Evolutionary conservation across 2,113 vertebrate genomes (phyloP), one percentile per base, ranked within the genome.

Genomic region (Cheilinus undulatus): DNA sequence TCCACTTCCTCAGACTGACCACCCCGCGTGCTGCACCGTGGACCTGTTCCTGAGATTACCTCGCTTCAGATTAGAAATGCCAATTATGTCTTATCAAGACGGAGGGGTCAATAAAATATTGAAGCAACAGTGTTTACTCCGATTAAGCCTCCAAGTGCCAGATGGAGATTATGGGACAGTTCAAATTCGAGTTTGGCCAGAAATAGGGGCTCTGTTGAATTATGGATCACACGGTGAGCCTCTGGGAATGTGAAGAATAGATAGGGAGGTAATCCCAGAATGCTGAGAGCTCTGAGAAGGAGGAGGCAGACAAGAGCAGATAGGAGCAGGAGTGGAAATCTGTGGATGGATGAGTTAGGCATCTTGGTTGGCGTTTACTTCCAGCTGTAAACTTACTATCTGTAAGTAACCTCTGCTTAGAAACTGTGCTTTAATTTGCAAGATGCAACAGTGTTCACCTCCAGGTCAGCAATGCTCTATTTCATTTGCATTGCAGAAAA

Each of bases 21-120:
- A 76, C 88, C n/a, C 80, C 26, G 24, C 52, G 40, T 20, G 13
- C 48, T 50, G 30, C 60, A 59, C 64, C 53, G 69, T 74, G 52
- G 50, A 46, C 60, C 60, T 67, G 72, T 65, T 83, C 69, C 73
- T 26, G 80, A 76, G 77, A 86, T 81, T 87, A 65, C 58, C 80
- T 67, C 20, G 43, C 45, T 74, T 61, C 84, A 82, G 87, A 92
- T 92, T 86, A 89, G 86, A 87, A 88, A 90, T 82, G 77, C 76
- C 87, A 90, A 89, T 91, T 86, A 89, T 85, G 73, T 85, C 68
- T 91, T 92, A 91, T 91, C 88, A 83, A 86, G 80, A 83, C 78
- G n/a, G 73, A 74, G 66, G n/a, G 83, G 83, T 88, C 89, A 90
- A 88, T 91, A 84, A 88, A 82, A 91, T 91, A 91, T 91, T 88